Conservation (phyloP, 2,113 vertebrate genomes). For the Catagonus wagneri region DNA sequence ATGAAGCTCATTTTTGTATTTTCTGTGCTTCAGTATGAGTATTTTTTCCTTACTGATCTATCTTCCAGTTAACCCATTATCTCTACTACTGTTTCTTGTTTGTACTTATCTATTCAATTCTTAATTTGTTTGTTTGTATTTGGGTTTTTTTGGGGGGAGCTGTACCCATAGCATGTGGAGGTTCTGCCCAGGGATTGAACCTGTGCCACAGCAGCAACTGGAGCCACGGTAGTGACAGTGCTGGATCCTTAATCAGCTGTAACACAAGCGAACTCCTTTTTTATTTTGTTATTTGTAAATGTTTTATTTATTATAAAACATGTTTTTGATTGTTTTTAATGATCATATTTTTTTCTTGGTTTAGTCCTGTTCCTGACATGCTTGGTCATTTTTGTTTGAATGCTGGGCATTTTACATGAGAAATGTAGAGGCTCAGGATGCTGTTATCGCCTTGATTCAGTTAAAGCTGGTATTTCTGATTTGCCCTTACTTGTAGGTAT, state of each 20-base stretch:
- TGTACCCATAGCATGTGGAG: too few species aligned
- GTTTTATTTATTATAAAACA: not conserved
- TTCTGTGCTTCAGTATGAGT: slow-evolving; percentile 24
- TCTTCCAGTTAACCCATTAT: not conserved
- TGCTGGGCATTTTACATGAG: slow-evolving; percentile 3
- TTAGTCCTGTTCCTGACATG: not conserved
- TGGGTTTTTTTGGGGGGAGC: too few species aligned
- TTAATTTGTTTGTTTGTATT: not conserved
- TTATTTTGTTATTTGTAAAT: not conserved
- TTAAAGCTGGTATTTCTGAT: not conserved
- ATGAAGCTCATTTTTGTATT: not conserved
- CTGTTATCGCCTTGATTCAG: not conserved
- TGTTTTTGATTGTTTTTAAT: not conserved
- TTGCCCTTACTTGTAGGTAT: not conserved
- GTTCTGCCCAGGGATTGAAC: too few species aligned
- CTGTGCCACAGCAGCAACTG: too few species aligned
- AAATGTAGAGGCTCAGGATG: not conserved
- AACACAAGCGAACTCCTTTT: too few species aligned
- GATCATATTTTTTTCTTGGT: not conserved
- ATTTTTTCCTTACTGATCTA: not conserved
- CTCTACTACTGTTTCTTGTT: not conserved
- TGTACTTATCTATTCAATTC: slow-evolving; percentile 17
- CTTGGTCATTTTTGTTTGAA: slow-evolving; percentile 29
- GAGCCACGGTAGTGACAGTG: too few species aligned
- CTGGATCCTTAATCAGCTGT: too few species aligned